A percentile compares a stretch with the other conserved stretches of the same genome.
phyloP scores from a whole-genome alignment of 2,113 vertebrate genomes.

The Anguilla rostrata region DNA sequence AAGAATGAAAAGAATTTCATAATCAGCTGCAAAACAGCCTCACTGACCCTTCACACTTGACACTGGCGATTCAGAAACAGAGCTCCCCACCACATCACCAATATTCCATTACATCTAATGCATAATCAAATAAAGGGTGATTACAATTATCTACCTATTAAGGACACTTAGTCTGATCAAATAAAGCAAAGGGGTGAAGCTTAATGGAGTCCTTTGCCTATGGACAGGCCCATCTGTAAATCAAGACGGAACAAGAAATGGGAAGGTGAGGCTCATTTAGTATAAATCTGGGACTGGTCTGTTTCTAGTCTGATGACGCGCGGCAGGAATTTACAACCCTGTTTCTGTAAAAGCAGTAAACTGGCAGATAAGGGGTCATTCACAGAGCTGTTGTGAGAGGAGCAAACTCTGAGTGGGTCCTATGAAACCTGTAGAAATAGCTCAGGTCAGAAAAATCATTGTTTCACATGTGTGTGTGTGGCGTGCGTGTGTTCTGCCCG shows the following conservation, averaged over 20 bases:
- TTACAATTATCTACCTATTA: not conserved
- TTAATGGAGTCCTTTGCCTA: not conserved
- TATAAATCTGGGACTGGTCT: not conserved
- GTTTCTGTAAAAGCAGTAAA: not conserved
- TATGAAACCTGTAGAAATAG: not conserved
- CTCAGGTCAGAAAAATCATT: no score
- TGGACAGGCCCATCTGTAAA: not conserved
- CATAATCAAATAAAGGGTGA: not conserved
- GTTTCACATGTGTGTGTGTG: not conserved
- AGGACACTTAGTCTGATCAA: not conserved
- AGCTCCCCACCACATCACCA: not conserved
- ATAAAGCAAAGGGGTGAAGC: not conserved
- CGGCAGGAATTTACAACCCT: not conserved
- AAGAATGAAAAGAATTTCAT: slow-evolving; percentile 3
- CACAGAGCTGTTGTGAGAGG: not conserved
- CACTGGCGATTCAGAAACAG: not conserved
- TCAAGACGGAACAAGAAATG: not conserved
- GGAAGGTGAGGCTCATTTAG: not conserved
- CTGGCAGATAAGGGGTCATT: not conserved
- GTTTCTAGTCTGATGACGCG: not conserved
- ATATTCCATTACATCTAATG: not conserved
- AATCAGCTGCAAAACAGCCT: not conserved
- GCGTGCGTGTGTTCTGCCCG: not conserved
- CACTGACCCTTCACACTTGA: not conserved
- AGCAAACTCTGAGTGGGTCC: not conserved